These are phyloP conservation scores for Naja naja DNA, from an alignment of 2,113 vertebrate genomes.

Conservation along the genomic window DNA sequence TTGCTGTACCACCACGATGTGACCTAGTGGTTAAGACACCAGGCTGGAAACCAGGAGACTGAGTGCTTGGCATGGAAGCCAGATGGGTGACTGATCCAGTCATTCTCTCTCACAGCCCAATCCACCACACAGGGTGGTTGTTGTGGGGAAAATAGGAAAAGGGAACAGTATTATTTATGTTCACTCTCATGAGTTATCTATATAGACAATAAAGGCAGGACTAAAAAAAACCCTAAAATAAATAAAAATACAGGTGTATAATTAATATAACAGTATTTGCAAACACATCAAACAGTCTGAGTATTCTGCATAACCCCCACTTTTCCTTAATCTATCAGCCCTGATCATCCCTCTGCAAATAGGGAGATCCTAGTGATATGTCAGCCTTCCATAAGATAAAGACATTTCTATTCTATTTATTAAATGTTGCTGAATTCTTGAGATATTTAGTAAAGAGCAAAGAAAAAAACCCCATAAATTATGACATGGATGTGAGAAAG, in stretches of 20 bases:
- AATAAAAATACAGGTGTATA: neutral
- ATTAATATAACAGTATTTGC: neutral
- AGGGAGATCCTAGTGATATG: neutral
- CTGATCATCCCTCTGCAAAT: neutral
- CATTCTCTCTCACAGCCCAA: neutral
- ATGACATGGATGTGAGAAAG: neutral
- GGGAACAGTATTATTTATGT: neutral
- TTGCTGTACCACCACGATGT: neutral
- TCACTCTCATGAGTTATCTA: neutral
- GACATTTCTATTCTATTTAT: neutral
- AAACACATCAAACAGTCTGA: neutral
- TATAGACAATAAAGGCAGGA: neutral
- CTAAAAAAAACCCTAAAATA: neutral
- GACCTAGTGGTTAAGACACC: neutral
- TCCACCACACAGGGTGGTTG: neutral
- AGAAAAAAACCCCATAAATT: neutral
- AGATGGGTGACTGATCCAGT: neutral
- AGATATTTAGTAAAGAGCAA: neutral
- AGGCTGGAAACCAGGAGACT: neutral
- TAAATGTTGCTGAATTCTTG: neutral
- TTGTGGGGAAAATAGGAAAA: neutral
- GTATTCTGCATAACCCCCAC: neutral
- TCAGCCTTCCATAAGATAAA: neutral
- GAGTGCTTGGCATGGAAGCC: neutral
- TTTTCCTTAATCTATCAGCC: neutral